A percentile compares a stretch with the other conserved stretches of the same genome.
Conservation (phyloP, 2,888 invertebrate genomes). For the Xestia ashworthii region DNA sequence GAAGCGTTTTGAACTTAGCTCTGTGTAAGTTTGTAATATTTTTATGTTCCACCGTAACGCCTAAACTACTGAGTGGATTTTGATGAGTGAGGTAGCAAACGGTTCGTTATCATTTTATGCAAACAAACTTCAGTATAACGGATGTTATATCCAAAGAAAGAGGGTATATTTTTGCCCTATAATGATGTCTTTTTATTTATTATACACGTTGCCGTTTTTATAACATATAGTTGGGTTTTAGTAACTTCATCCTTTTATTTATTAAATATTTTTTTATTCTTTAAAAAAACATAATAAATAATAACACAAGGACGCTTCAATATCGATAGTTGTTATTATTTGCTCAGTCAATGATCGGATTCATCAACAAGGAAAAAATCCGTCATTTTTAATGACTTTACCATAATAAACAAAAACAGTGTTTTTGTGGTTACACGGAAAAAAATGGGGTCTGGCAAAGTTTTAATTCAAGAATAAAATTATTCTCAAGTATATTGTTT, state of each 20-base stretch:
- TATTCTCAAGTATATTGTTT: no score
- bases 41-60: not conserved
- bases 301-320: conserved; percentile 5
- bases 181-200: not conserved
- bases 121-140: not conserved
- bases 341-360: conserved; percentile 19
- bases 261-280: not conserved
- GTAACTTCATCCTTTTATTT: not conserved
- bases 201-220: no score
- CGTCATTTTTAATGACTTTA: conserved; percentile 4
- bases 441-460: no score
- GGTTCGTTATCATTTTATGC: not conserved
- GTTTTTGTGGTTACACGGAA: no score
- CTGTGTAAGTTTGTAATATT: not conserved
- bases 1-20: not conserved
- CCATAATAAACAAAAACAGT: not conserved
- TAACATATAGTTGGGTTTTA: not conserved
- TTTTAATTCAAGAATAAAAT: no score
- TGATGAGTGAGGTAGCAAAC: not conserved
- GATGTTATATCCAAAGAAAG: not conserved
- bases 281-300: not conserved
- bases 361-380: conserved; percentile 26
- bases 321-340: conserved; percentile 8
- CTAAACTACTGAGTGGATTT: not conserved
- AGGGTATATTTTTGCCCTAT: not conserved